Evolutionary conservation across 2,797 vertebrate species (phyloP).

Genomic region (Myiotriccus ornatus): DNA sequence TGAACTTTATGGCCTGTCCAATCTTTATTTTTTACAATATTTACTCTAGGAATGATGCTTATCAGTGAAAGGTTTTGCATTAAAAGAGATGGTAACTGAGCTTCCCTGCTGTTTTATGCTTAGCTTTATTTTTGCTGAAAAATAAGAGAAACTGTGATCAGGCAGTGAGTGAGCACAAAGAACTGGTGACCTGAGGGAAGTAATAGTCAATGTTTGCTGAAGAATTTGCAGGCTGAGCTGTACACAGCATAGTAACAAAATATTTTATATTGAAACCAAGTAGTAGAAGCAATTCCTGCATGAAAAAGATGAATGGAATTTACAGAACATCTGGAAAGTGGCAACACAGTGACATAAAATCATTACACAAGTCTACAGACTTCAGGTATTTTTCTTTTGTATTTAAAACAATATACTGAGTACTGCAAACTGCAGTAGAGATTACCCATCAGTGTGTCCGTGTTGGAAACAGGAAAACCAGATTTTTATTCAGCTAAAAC

Average conservation of each 20-base stretch:
- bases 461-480: background rate
- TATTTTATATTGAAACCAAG: background rate
- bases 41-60: background rate
- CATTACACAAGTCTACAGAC: background rate
- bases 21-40: background rate
- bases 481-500: background rate
- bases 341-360: background rate
- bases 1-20: background rate
- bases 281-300: background rate
- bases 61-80: background rate
- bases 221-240: background rate
- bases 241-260: background rate
- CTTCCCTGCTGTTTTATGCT: background rate
- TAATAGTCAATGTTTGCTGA: background rate
- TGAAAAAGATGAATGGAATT: background rate
- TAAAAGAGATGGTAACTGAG: background rate
- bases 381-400: background rate
- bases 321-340: background rate
- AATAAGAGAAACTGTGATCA: background rate
- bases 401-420: background rate
- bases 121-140: background rate
- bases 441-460: background rate
- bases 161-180: background rate
- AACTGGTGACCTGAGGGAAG: background rate
- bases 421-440: background rate